Percentiles rank a stretch among this genome's conserved stretches.
These are phyloP conservation scores for Rhinopomastus cyanomelas DNA, from an alignment of 2,113 vertebrate genomes.

Conservation along the genomic window DNA sequence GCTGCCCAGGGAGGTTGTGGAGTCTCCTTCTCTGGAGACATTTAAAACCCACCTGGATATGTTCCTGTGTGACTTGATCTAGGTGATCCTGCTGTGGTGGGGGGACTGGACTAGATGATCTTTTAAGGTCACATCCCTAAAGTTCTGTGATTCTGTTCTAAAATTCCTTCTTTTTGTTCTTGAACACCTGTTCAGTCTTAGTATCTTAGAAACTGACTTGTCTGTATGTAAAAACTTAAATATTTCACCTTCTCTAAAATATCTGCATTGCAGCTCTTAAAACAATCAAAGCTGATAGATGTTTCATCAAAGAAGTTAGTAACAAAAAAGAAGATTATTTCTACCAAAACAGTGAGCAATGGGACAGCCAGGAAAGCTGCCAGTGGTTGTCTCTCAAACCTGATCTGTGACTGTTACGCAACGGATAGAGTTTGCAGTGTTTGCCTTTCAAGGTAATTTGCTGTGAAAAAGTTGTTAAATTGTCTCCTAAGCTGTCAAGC, in stretches of 20 bases:
- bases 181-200: background rate
- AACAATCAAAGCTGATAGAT: conserved; percentile 78
- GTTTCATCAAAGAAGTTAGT: conserved; percentile 74
- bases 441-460: conserved; percentile 91
- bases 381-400: conserved; percentile 61
- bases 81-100: too few relatives aligned
- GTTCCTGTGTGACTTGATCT: too few relatives aligned
- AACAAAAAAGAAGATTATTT: conserved; percentile 72
- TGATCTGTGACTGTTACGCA: conserved; percentile 87
- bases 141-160: too few relatives aligned
- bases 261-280: conserved; percentile 76
- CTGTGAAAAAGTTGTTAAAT: conserved; percentile 43
- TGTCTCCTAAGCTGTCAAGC: background rate
- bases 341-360: conserved; percentile 69
- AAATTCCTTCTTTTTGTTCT: background rate
- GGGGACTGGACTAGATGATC: too few relatives aligned
- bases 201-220: background rate
- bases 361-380: conserved; percentile 72
- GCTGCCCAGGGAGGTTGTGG: too few relatives aligned
- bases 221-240: background rate
- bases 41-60: too few relatives aligned
- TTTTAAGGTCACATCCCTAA: too few relatives aligned
- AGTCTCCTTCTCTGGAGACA: too few relatives aligned
- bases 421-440: conserved; percentile 91
- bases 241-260: conserved; percentile 14